These are phyloP conservation scores for Cremastinae sp. DNA, from an alignment of 2,888 invertebrate species.

Conservation along the genomic window DNA sequence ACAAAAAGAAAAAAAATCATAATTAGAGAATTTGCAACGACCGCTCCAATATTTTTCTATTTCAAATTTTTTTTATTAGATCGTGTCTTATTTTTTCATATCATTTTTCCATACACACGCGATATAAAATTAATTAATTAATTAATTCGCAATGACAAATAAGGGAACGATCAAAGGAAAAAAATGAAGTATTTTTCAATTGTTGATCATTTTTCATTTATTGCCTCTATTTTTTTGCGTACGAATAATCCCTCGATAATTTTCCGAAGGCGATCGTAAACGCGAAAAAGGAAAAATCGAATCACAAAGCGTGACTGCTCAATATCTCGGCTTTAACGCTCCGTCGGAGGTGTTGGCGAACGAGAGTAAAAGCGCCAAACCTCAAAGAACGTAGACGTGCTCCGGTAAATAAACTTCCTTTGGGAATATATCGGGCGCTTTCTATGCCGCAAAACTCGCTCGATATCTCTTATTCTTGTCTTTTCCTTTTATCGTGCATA, in stretches of 20 bases:
- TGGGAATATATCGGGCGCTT: constrained; percentile 52
- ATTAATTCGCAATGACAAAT: not conserved
- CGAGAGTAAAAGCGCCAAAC: constrained; percentile 5
- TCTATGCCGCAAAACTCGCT: constrained; percentile 38
- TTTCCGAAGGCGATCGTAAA: not conserved
- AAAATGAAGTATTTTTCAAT: not conserved
- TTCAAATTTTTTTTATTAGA: too few relatives aligned
- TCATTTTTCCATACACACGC: not conserved
- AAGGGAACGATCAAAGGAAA: not conserved
- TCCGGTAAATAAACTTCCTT: constrained; percentile 45
- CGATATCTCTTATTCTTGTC: constrained; percentile 12
- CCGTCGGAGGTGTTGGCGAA: not conserved
- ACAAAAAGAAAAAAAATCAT: too few relatives aligned
- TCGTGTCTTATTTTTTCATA: not conserved
- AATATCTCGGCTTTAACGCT: not conserved
- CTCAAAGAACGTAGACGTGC: constrained; percentile 26
- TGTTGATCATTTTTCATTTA: not conserved
- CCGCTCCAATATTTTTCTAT: too few relatives aligned
- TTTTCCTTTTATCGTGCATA: constrained; percentile 17
- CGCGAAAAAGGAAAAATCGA: not conserved
- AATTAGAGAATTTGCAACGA: too few relatives aligned
- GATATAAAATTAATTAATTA: not conserved
- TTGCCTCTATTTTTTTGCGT: not conserved
- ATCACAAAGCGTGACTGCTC: not conserved
- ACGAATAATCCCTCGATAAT: constrained; percentile 7